Percentiles rank a stretch among this genome's conserved stretches.
Evolutionary conservation across 2,113 vertebrate genomes (phyloP).

Genomic region (Grus americana): DNA sequence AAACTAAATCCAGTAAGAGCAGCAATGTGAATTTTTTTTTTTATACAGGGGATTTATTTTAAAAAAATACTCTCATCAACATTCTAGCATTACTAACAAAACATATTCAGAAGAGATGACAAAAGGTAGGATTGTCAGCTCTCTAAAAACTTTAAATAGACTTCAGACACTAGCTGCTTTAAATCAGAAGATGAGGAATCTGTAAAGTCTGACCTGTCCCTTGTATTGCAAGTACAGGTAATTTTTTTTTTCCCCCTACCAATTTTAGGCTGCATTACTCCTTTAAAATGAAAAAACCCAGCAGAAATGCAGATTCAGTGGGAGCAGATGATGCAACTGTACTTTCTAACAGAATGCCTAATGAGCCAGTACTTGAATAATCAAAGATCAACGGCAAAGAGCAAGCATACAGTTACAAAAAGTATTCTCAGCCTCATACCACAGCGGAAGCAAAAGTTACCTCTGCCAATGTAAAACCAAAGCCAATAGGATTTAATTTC

Average conservation of each 20-base stretch:
- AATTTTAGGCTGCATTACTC: conserved; percentile 31
- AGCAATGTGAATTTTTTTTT: background rate
- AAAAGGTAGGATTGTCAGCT: conserved; percentile 48
- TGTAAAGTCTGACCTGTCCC: conserved; percentile 30
- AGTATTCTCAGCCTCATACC: conserved; percentile 38
- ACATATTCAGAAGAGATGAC: conserved; percentile 54
- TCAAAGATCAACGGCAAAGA: conserved; percentile 55
- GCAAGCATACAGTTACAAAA: conserved; percentile 39
- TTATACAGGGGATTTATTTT: conserved; percentile 49
- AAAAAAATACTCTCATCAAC: conserved; percentile 70
- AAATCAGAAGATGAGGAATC: conserved; percentile 44
- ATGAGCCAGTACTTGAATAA: conserved; percentile 16
- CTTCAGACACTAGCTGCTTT: conserved; percentile 14
- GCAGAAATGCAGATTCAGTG: conserved; percentile 36
- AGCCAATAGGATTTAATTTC: conserved; percentile 51
- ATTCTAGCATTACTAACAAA: conserved; percentile 68
- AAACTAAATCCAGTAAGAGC: conserved; percentile 47
- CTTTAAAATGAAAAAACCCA: background rate
- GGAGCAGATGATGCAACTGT: conserved; percentile 17
- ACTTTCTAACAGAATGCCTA: conserved; percentile 54
- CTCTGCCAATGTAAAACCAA: conserved; percentile 65
- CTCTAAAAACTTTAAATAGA: conserved; percentile 56
- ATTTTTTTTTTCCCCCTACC: conserved; percentile 11
- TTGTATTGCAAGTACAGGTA: conserved; percentile 5
- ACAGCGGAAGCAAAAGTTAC: conserved; percentile 54